These are phyloP conservation scores for Vulpes lagopus DNA, from an alignment of 2,113 vertebrate genomes.

Conservation along the genomic window DNA sequence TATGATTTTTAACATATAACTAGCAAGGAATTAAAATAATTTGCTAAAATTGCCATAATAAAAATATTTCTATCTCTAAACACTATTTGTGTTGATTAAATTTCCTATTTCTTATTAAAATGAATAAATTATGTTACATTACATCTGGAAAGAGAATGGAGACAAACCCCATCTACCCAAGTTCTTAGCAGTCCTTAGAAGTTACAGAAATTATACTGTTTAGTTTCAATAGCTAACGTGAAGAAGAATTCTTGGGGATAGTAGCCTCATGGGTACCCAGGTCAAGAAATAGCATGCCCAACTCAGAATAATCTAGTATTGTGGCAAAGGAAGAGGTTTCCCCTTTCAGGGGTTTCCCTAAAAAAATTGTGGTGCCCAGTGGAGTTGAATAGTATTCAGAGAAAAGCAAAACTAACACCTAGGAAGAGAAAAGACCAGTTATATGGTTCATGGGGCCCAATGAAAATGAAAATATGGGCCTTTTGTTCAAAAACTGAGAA, in stretches of 20 bases:
- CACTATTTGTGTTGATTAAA: not conserved
- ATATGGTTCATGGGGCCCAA: not conserved
- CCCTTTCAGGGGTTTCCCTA: not conserved
- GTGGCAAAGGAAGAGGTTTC: not conserved
- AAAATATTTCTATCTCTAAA: not conserved
- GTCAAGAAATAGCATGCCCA: not conserved
- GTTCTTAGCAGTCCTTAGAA: not conserved
- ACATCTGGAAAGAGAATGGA: not conserved
- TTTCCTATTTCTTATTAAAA: conserved; percentile 6
- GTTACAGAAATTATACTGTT: not conserved
- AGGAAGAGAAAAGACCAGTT: not conserved
- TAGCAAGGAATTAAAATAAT: not conserved
- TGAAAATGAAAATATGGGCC: not conserved
- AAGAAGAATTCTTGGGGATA: not conserved
- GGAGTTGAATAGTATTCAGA: not conserved
- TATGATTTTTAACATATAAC: not conserved
- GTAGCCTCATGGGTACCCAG: not conserved
- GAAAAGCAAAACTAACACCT: not conserved
- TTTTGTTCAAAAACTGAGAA: not conserved
- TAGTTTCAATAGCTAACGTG: not conserved
- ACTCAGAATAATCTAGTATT: accelerated
- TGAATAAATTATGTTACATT: not conserved
- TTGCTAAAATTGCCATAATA: not conserved
- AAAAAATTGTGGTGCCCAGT: not conserved
- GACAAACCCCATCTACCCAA: not conserved